Conservation (phyloP, 2,113 vertebrate genomes). For the Peromyscus maniculatus region DNA sequence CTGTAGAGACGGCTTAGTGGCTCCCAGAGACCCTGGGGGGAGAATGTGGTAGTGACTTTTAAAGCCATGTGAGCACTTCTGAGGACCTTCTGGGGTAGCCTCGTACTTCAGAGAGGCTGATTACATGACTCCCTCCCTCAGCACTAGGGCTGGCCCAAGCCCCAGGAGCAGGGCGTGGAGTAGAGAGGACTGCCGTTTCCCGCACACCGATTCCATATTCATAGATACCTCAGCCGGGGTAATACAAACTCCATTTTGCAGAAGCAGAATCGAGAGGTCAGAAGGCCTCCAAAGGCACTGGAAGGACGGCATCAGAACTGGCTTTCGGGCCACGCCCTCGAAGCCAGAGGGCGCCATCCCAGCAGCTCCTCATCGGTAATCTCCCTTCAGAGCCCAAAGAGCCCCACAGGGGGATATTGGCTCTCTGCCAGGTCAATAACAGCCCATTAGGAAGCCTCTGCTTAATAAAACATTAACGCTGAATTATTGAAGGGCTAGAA, state of each 20-base stretch:
- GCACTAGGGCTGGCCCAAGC: not conserved
- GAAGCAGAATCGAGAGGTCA: not conserved
- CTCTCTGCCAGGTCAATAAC: slow-evolving; percentile 61
- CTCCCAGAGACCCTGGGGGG: not conserved
- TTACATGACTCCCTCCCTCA: not conserved
- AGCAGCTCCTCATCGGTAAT: not conserved
- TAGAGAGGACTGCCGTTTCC: not conserved
- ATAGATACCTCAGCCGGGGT: not conserved
- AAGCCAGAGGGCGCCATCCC: not conserved
- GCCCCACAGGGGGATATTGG: slow-evolving; percentile 7
- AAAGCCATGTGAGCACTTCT: not conserved
- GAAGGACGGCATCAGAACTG: not conserved
- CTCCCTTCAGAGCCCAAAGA: not conserved
- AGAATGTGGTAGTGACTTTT: not conserved
- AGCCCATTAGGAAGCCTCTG: slow-evolving; percentile 69
- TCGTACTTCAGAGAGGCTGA: not conserved
- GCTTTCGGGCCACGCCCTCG: not conserved
- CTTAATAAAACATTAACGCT: slow-evolving; percentile 75
- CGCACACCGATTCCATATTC: not conserved
- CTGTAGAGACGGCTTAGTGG: not conserved
- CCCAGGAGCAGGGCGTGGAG: not conserved
- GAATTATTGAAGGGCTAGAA: slow-evolving; percentile 72
- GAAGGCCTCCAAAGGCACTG: not conserved
- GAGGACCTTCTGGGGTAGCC: not conserved
- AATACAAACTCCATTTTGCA: not conserved